A percentile compares a stretch with the other conserved stretches of the same genome.
Evolutionary conservation across 2,888 invertebrate species (phyloP).

Genomic region (Folsomia candida): DNA sequence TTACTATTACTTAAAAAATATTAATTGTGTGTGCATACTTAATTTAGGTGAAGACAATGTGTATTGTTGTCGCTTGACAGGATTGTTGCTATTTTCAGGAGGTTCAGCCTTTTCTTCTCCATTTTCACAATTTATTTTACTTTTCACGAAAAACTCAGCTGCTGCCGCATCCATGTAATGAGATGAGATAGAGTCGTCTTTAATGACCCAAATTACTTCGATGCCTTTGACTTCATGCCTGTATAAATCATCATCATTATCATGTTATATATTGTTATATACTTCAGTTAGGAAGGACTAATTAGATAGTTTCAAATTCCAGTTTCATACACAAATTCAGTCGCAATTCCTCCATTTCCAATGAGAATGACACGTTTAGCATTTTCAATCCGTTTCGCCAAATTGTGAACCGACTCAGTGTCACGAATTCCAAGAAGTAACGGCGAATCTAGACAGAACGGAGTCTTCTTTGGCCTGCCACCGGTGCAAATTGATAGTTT

Average conservation of each 20-base stretch:
- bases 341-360: constrained; percentile 98
- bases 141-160: constrained; percentile 80
- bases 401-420: constrained; percentile 83
- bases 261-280: neutral
- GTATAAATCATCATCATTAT: neutral
- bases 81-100: neutral
- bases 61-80: constrained; percentile 30
- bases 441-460: constrained; percentile 59
- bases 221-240: constrained; percentile 77
- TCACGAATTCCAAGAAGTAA: constrained; percentile 86
- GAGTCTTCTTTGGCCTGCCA: constrained; percentile 72
- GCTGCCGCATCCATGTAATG: constrained; percentile 96
- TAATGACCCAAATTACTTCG: constrained; percentile 88
- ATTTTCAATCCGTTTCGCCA: constrained; percentile 67
- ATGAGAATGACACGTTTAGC: constrained; percentile 76
- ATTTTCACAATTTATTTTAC: constrained; percentile 16
- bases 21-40: neutral
- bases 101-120: neutral
- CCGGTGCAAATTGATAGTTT: constrained; percentile 89
- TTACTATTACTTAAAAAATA: neutral
- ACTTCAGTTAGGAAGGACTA: constrained; percentile 8
- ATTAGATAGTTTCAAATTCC: constrained; percentile 21
- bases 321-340: constrained; percentile 73
- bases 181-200: constrained; percentile 86
- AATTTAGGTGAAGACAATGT: constrained; percentile 14